These are phyloP conservation scores for Spinus olivaceus DNA, from an alignment of 2,797 vertebrate genomes.

Conservation along the genomic window DNA sequence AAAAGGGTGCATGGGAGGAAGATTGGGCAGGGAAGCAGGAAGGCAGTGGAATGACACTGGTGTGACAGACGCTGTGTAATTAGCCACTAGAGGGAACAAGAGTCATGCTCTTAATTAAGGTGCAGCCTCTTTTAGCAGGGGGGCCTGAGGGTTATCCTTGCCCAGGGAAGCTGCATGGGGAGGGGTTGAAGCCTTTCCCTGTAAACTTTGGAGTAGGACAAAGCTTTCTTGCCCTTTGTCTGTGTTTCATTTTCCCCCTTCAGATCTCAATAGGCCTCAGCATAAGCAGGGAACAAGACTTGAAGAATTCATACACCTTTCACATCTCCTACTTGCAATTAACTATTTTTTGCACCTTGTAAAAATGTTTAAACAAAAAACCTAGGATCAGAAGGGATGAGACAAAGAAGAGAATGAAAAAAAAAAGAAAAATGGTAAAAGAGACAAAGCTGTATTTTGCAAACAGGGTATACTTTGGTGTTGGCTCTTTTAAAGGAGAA, in stretches of 20 bases:
- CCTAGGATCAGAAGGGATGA: background rate
- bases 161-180: background rate
- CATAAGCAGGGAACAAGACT: background rate
- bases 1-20: background rate
- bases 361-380: background rate
- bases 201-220: background rate
- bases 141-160: background rate
- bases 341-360: background rate
- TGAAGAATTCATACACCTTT: background rate
- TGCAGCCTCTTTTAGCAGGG: background rate
- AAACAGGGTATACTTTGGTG: background rate
- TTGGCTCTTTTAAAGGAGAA: background rate
- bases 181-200: background rate
- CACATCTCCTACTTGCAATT: background rate
- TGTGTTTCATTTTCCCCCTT: background rate
- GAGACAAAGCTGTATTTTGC: background rate
- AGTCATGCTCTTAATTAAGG: slow-evolving; percentile 51
- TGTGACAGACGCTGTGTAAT: background rate
- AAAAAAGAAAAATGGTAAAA: background rate
- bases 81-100: slow-evolving; percentile 59
- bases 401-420: background rate
- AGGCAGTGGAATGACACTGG: background rate
- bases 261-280: background rate
- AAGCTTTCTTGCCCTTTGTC: background rate
- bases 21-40: background rate